Evolutionary conservation across 1,140 invertebrate species (phyloP), one percentile per base, ranked within the genome.

Genomic region (Tigriopus japonicus): DNA sequence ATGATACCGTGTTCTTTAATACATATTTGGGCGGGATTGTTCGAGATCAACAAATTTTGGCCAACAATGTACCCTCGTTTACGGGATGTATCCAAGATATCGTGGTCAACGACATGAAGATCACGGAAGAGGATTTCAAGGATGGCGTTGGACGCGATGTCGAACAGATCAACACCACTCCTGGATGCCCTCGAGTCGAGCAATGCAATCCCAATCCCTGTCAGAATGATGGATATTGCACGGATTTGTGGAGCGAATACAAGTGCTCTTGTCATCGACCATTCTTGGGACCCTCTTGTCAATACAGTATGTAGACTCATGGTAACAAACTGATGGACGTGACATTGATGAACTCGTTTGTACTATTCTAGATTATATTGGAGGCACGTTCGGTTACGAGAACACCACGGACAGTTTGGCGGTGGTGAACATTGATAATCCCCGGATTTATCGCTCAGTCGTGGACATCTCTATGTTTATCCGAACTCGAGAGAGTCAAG

Each of bases 401-500:
- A 81, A 85, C 60, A 83, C 81, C 0, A 79, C 74, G 0, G 76
- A 78, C 65, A 82, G 83, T 63, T 76, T 84, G 62, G 85, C 85
- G 14, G 76, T 74, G 0, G 86, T 90, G 12, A 73, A 72, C 42
- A 83, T 87, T 15, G 74, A 77, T 0, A 79, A 81, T 62, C 69
- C 74, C 41, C 81, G 84, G 1, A 77, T 81, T 23, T 71, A 79
- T 28, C 78, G 80, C 0, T 82, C 91, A 42, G 76, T 81, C 59
- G 79, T 92, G 24, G 86, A 93, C 68, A 83, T 95, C 43, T 91
- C 87, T 1, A 89, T 96, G 82, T 90, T 95, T 69, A 81, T 94
- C 51, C 76, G 86, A 35, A 95, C 91, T 0, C 75, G 88, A 45
- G 81, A 92, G 69, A 74, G 79, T 3, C 76, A 78, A 3, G 89